Evolutionary conservation across 2,888 invertebrate genomes (phyloP), one percentile per base, ranked within the genome.

Genomic region (Yponomeuta sedellus): DNA sequence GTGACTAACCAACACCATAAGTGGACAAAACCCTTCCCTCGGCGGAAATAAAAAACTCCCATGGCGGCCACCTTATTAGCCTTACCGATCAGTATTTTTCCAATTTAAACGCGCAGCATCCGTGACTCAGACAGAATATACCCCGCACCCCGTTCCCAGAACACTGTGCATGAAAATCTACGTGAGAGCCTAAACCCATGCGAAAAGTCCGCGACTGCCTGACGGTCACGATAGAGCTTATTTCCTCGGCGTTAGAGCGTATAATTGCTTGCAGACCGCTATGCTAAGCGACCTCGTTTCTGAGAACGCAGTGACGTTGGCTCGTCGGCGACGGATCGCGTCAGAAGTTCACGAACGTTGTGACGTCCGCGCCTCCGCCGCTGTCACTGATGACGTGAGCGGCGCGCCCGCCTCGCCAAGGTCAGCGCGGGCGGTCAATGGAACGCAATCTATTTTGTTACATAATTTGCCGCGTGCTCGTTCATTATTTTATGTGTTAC

Each of bases 371-470:
- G 59, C 59, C 11, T 10, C 6, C 22, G 59, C 19, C 22, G 19
- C 59, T 12, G 44, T 52, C 44, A 52, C 44, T 12, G 59, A 19
- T 34, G 62, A 61, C 34, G 61, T 52, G 16, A 57, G 66, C 63
- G 44, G 39, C 59, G 40, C 44, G 34, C 20, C 34, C 64, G 64
- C 56, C 56, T 56, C 56, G 8, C 63, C 82, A 84, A 85, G 85
- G 84, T 80, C 82, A 73, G 40, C 62, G 70, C 69, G 69, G 70
- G 68, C 73, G 75, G 75, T 74, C 77, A 76, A 69, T 71, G 72
- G 75, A 73, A 74, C 75, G 75, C 75, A 69, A 69, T 75, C 77
- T 76, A 75, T 77, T 75, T 76, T 16, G 71, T 75, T 78, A 77
- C 70, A 69, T 59, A 59, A 52, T 16, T 52, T 83, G 80, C 34